Percentiles rank a stretch among this genome's conserved stretches.
These are phyloP conservation scores for Euleptes europaea DNA, from an alignment of 2,113 vertebrate genomes.

Conservation along the genomic window DNA sequence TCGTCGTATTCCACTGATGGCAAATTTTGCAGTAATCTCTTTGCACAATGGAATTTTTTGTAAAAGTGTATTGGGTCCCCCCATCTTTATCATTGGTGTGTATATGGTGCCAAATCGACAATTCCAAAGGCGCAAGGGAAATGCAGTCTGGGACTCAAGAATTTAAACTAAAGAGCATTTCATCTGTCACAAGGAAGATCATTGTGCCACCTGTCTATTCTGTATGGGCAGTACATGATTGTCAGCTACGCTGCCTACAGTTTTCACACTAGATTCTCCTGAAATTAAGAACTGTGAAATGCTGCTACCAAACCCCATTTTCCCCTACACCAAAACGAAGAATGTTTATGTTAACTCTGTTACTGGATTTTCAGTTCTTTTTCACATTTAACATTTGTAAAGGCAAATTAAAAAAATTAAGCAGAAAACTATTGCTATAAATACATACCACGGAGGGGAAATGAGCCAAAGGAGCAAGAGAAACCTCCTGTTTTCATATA, in stretches of 20 bases:
- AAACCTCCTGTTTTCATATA: constrained; percentile 30
- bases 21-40: neutral
- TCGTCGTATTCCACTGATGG: neutral
- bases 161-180: neutral
- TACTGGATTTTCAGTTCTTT: neutral
- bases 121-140: neutral
- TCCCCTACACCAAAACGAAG: neutral
- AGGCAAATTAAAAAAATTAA: neutral
- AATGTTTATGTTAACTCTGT: neutral
- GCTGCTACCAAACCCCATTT: neutral
- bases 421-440: neutral
- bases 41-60: neutral
- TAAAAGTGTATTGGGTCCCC: neutral
- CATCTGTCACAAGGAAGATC: neutral
- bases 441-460: neutral
- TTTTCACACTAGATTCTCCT: neutral
- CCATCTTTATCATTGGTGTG: neutral
- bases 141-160: neutral
- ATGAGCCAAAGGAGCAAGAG: neutral
- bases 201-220: neutral
- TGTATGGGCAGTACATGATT: no score
- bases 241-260: neutral
- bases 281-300: neutral
- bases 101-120: neutral
- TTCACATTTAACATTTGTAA: neutral